These are phyloP conservation scores for Tetraneura akinire DNA, from an alignment of 1,140 invertebrate species.

Conservation along the genomic window DNA sequence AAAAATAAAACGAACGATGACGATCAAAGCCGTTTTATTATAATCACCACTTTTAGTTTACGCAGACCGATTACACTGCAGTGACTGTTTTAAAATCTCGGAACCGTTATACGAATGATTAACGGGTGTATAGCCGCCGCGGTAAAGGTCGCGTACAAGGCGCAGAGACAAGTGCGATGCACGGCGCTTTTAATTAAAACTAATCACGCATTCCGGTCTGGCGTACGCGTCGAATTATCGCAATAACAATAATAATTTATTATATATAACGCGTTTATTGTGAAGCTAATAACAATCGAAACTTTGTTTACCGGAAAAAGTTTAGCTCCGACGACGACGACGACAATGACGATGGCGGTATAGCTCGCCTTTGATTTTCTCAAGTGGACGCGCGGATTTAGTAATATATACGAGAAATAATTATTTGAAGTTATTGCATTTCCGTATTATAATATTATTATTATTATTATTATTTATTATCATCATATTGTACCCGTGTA, in stretches of 20 bases:
- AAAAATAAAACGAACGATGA: conserved; percentile 8
- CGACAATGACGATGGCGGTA: too few species aligned
- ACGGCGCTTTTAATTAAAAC: conserved; percentile 39
- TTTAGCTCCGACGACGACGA: neutral
- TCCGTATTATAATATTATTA: too few species aligned
- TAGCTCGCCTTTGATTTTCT: neutral
- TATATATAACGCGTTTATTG: neutral
- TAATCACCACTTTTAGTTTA: too few species aligned
- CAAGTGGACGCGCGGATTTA: neutral
- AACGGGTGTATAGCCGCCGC: too few species aligned
- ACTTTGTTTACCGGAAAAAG: conserved; percentile 29
- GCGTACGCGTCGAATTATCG: too few species aligned
- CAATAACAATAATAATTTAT: neutral
- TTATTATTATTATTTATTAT: too few species aligned
- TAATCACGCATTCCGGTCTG: conserved; percentile 33
- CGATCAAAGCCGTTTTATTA: too few species aligned
- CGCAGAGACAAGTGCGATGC: neutral
- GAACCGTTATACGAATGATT: conserved; percentile 8
- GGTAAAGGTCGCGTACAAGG: neutral
- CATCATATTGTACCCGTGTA: too few species aligned
- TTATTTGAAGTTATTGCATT: too few species aligned
- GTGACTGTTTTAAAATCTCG: too few species aligned
- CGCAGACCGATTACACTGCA: too few species aligned
- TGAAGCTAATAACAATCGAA: conserved; percentile 5
- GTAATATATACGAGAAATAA: too few species aligned